These are phyloP conservation scores for Panthera leo DNA, from an alignment of 2,113 vertebrate genomes.

Conservation along the genomic window DNA sequence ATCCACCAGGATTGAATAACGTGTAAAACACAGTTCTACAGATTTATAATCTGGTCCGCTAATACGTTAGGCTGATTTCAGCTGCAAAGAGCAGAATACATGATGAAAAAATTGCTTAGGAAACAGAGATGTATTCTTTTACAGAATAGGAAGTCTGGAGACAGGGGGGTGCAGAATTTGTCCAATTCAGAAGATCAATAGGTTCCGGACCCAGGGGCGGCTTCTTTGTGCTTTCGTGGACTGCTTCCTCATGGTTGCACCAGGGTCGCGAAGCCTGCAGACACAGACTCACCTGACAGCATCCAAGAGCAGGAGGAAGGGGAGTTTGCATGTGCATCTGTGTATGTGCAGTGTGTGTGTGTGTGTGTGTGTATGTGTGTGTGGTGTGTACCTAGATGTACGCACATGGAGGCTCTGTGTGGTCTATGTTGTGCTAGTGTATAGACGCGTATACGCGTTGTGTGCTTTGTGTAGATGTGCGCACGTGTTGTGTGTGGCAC, in stretches of 20 bases:
- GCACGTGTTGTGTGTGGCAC: no score
- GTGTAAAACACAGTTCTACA: background rate
- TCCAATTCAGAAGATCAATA: background rate
- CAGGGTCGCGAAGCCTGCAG: rapidly evolving
- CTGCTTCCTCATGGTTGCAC: background rate
- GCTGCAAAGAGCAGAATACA: background rate
- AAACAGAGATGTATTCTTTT: background rate
- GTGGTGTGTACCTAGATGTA: background rate
- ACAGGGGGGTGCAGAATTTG: rapidly evolving
- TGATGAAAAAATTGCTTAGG: background rate
- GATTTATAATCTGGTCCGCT: background rate
- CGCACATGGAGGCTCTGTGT: background rate
- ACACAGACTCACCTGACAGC: background rate
- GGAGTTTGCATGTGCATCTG: background rate
- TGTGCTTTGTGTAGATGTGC: background rate
- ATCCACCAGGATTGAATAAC: background rate
- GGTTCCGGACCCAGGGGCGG: no score
- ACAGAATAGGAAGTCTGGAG: background rate
- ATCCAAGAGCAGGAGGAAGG: background rate
- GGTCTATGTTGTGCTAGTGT: no score
- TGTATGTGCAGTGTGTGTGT: background rate
- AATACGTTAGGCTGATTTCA: background rate
- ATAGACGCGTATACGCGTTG: background rate
- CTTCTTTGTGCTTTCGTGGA: background rate
- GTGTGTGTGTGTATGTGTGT: no score